Base-by-base conservation (phyloP, 2,888 invertebrate genomes). In the Bugula neritina region DNA sequence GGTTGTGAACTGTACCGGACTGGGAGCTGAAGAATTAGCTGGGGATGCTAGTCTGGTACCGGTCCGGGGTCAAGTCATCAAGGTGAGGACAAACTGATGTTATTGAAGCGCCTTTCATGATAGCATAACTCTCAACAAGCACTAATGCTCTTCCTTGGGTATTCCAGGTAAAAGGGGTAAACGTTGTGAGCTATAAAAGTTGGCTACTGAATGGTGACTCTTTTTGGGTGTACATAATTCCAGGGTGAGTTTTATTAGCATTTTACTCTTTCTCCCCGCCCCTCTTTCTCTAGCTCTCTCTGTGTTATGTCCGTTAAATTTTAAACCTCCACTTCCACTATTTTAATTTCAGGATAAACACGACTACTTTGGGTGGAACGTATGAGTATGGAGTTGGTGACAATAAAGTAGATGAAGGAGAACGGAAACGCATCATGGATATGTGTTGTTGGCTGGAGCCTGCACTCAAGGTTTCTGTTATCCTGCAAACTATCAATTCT, bases 1-100 rank as follows among this genome's bases (percentile, higher is more conserved):
- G 1, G 54, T 72, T 1, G 52, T 72, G 54, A 72, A 72, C 43
- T 72, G 72, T 27, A 72, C 69, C 1, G 72, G 72, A 69, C 69
- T 72, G 13, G 43, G 29, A 58, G 72, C 72, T 27, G 31, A 23
- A 21, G 10, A 35, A 27, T 27, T 72, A 5, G 72, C 35, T 17
- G 35, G 54, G 35, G 72, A 72, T 52, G n/a, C 2, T 27, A 27
- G 3, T n/a, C 21, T 72, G 29, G 2, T 27, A 2, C 69, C 72
- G n/a, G 29, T 13, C 29, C 69, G 69, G 25, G 72, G 72, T 2
- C 72, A 72, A 29, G 54, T 72, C 13, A 43, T 72, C 27, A 69
- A 54, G 69, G 72, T 69, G 69, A 1, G 69, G 3, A 69, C 52
- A 5, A 27, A 27, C 23, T 57, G 23, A 3, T 57, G 27, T 57